A percentile compares a stretch with the other conserved stretches of the same genome.
These are phyloP conservation scores for Poeciliopsis paucimaculata DNA, from an alignment of 2,797 vertebrate species.

Conservation along the genomic window DNA sequence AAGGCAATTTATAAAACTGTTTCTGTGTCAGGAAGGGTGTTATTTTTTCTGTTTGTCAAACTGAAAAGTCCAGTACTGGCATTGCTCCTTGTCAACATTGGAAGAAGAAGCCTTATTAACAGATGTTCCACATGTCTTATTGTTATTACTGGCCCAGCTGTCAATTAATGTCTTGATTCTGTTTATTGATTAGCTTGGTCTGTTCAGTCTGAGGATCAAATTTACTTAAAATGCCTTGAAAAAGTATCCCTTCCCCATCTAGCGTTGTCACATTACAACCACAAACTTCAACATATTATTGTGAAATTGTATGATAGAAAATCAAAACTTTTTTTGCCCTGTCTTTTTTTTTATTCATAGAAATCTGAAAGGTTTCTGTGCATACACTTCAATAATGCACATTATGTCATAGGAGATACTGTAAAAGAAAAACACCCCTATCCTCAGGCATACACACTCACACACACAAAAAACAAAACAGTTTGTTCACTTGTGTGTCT, in stretches of 20 bases:
- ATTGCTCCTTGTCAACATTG: conserved; percentile 30
- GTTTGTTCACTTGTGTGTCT: neutral
- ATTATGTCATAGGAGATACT: neutral
- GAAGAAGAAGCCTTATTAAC: conserved; percentile 54
- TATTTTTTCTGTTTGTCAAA: conserved; percentile 41
- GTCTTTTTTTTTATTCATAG: neutral
- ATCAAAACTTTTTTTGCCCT: neutral
- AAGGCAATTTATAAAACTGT: conserved; percentile 1
- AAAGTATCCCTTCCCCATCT: neutral
- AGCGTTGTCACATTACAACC: neutral
- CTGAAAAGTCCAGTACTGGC: conserved; percentile 42
- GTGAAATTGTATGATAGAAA: neutral
- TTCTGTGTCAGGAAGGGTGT: conserved; percentile 34
- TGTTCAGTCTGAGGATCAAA: conserved; percentile 12
- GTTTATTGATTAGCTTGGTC: conserved; percentile 17
- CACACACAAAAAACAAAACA: neutral
- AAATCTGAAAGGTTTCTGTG: neutral
- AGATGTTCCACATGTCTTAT: conserved; percentile 50
- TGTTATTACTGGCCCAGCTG: conserved; percentile 28
- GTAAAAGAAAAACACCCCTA: neutral
- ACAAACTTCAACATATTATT: neutral
- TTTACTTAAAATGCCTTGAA: neutral
- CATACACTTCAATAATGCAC: neutral
- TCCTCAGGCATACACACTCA: neutral
- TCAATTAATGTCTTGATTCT: conserved; percentile 54